These are phyloP conservation scores for Atta cephalotes DNA, from an alignment of 1,140 invertebrate species.

Conservation along the genomic window DNA sequence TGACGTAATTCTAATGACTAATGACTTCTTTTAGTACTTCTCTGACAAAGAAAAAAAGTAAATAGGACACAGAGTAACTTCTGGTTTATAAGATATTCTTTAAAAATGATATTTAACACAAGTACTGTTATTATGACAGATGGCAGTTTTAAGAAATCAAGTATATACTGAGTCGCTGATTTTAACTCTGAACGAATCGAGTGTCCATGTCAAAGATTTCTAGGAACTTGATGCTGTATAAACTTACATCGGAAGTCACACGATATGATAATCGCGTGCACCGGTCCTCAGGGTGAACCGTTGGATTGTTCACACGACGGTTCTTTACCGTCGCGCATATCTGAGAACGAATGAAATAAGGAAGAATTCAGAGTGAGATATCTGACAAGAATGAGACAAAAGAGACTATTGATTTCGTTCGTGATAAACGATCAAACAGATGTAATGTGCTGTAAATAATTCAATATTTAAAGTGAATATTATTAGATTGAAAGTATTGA, in stretches of 20 bases:
- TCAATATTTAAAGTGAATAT: background rate
- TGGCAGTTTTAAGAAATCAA: background rate
- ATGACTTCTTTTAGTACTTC: background rate
- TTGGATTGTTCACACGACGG: constrained; percentile 48
- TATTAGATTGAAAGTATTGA: background rate
- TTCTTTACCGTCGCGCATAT: background rate
- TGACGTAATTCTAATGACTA: background rate
- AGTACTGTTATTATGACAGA: background rate
- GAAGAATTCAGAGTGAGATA: background rate
- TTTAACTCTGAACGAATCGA: background rate
- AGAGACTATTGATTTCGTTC: background rate
- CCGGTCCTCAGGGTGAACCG: constrained; percentile 47
- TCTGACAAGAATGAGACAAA: background rate
- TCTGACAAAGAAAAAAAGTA: background rate
- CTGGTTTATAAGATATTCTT: background rate
- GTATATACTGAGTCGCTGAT: background rate
- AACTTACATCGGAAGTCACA: constrained; percentile 54
- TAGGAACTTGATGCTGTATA: constrained; percentile 34
- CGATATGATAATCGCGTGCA: constrained; percentile 55
- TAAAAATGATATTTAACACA: background rate
- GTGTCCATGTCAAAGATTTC: background rate
- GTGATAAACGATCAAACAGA: background rate
- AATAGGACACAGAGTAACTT: background rate
- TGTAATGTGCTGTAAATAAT: background rate
- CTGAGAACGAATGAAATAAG: constrained; percentile 36